Conservation (phyloP, 2,888 invertebrate species). For the Troides helena region DNA sequence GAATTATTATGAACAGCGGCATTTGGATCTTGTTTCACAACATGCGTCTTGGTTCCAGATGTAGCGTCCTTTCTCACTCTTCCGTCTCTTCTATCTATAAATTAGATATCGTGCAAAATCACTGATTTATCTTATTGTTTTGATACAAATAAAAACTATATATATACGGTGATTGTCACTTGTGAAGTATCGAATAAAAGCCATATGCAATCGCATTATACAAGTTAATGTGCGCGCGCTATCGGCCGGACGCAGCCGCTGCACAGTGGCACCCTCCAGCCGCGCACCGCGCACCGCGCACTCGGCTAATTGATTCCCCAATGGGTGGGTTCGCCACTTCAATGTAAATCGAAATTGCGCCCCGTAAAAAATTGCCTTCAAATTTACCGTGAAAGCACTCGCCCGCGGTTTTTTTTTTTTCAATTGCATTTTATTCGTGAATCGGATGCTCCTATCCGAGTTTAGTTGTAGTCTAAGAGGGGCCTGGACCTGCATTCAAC, state of each 20-base stretch:
- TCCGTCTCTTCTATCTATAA: no score
- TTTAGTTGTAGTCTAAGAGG: conserved; percentile 9
- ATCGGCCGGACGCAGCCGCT: conserved; percentile 48
- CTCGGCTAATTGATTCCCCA: conserved; percentile 54
- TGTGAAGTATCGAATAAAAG: no score
- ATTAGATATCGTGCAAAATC: no score
- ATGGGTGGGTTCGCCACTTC: conserved; percentile 14
- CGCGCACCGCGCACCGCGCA: conserved; percentile 27
- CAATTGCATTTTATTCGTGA: conserved; percentile 12
- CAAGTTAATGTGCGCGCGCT: conserved; percentile 30
- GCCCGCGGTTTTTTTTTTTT: conserved; percentile 15
- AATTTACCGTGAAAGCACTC: conserved; percentile 28
- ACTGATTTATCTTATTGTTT: no score
- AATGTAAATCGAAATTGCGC: conserved; percentile 29
- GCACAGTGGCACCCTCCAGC: conserved; percentile 35
- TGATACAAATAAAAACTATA: no score
- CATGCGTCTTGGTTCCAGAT: no score
- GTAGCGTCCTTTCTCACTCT: no score
- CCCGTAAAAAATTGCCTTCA: conserved; percentile 28
- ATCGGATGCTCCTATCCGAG: conserved; percentile 10
- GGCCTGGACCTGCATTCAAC: conserved; percentile 12
- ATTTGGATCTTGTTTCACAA: no score
- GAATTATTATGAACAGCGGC: no score
- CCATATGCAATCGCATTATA: conserved; percentile 24
- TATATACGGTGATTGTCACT: no score